Evolutionary conservation across 1,140 invertebrate genomes (phyloP), one percentile per base, ranked within the genome.

Genomic region (Penaeus japonicus): DNA sequence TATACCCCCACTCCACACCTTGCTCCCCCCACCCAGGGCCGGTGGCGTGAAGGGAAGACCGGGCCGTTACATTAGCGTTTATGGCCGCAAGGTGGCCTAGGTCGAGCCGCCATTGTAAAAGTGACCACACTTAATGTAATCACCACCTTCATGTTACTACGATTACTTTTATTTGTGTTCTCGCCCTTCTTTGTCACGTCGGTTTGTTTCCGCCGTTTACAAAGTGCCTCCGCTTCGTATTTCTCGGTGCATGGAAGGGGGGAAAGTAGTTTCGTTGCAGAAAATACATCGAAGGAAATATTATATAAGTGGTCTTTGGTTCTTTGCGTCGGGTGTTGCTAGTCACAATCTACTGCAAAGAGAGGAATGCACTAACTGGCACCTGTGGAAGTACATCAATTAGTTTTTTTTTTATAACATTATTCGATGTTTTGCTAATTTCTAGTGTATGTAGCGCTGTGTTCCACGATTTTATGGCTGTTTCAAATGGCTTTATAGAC

Each of bases 21-120:
- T 39, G 2, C 2, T 39, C 35, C 35, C 35, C 7, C 47, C 55
- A 4, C 53, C n/a, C 79, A 7, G 1, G 0, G 7, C 4, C 47
- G 47, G 47, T 47, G 47, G 47, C 47, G 47, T 47, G 47, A 47
- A 73, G 70, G 35, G 70, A 73, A 18, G 70, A 18, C 17, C 3
- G 70, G 20, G 27, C 70, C 70, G 35, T 73, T 73, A 73, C 70
- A 73, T 73, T 32, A 22, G 35, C 47, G 70, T 73, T 73, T 73
- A 73, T 73, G 70, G 35, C 27, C 70, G 70, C 70, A 27, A 73
- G 70, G 70, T 73, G 70, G 70, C 27, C 20, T 7, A 10, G 70
- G 70, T 73, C 70, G 70, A 73, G 27, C 70, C 70, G 70, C 70
- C 70, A 32, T 32, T 73, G 70, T 73, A 73, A 73, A 73, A 73